Conservation (phyloP, 2,888 invertebrate species). For the Scaptomyza reducta region DNA sequence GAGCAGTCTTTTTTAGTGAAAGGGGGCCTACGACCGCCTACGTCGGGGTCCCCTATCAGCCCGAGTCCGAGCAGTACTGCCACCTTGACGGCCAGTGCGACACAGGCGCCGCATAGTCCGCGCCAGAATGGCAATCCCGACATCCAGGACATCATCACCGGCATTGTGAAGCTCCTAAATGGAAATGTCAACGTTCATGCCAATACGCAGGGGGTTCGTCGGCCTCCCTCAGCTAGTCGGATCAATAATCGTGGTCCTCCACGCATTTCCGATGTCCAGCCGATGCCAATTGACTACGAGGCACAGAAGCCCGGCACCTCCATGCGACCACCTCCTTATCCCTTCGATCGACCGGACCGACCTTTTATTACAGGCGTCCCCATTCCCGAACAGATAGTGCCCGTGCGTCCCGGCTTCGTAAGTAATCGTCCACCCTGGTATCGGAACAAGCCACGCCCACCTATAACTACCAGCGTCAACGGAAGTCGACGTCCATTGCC, state of each 20-base stretch:
- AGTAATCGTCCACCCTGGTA: constrained; percentile 88
- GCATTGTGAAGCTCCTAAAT: constrained; percentile 93
- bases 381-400: constrained; percentile 90
- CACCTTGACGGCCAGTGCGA: constrained; percentile 78
- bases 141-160: constrained; percentile 95
- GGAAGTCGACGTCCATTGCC: constrained; percentile 86
- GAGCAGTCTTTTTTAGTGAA: constrained; percentile 84
- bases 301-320: constrained; percentile 81
- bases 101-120: constrained; percentile 76
- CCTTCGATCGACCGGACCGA: constrained; percentile 88
- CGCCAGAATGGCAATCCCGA: constrained; percentile 89
- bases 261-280: constrained; percentile 91
- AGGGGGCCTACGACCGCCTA: constrained; percentile 84
- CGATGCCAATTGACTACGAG: constrained; percentile 86
- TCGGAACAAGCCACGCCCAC: constrained; percentile 86
- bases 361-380: constrained; percentile 89
- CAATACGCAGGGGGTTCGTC: constrained; percentile 88
- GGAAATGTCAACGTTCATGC: constrained; percentile 94
- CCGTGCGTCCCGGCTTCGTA: constrained; percentile 87
- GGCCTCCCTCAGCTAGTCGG: constrained; percentile 90
- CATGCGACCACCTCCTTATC: constrained; percentile 86
- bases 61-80: constrained; percentile 82
- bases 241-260: constrained; percentile 97
- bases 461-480: constrained; percentile 78
- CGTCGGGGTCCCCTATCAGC: constrained; percentile 84